Base-by-base conservation (phyloP, 2,888 invertebrate species). In the Hyalella azteca region DNA sequence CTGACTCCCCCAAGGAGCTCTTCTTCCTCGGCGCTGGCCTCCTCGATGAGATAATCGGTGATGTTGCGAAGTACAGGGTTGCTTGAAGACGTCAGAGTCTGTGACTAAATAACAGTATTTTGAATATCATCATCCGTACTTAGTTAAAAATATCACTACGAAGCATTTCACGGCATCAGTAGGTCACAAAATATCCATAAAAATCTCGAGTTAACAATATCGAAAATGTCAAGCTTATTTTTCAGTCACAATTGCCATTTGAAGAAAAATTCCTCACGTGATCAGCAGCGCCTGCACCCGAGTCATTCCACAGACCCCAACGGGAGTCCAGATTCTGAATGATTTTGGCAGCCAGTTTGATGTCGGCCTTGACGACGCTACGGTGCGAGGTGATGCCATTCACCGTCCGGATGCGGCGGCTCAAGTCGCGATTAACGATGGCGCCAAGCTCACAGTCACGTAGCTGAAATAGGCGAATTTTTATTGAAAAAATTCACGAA, bases 1-100 rank as follows among this genome's bases (percentile, higher is more conserved):
- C 84, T 84, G 45, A 83, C 82, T 45, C 83, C 85, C 0, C 95
- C 95, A 3, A 96, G 88, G 1, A 96, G 89, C 87, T 97, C 98
- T 85, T 99, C 98, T 87, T 99, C 99, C 88, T 99, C 99, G 0
- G 97, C 98, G 5, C 95, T 96, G 0, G 97, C 97, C 89, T 99
- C 99, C 88, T 99, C 98, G 85, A 99, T 98, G 78, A 98, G 89
- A 88, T 96, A 98, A 87, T 99, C 98, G 0, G 98, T 97, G 85
- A 99, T 98, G 87, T 98, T 97, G 87, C 96, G 94, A 82, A 99
- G 89, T 7, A 98, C 93, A 0, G 98, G 98, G 89, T 98, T 98
- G 85, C 88, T 77, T 5, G 83, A 83, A 0, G 80, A 81, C 2
- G 81, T 83, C n/a, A 83, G 75, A 32, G 29, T 36, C 39, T 60